phyloP scores from a whole-genome alignment of 2,888 invertebrate genomes.

The Prosapia bicincta region DNA sequence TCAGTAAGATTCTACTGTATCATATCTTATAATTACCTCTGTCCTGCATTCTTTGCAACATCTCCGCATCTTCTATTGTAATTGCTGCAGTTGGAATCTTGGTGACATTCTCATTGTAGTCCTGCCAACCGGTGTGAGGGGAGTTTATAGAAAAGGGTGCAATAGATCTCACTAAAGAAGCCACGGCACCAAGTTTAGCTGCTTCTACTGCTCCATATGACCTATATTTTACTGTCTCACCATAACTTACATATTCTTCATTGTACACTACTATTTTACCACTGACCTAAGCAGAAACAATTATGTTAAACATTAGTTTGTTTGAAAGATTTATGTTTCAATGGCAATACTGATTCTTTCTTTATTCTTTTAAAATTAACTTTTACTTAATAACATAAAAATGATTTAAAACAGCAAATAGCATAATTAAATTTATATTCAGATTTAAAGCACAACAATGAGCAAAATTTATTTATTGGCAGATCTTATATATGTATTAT shows the following conservation, averaged over 20 bases:
- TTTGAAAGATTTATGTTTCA: no score
- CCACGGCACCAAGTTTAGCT: slow-evolving; percentile 69
- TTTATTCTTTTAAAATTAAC: no score
- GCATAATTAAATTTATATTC: no score
- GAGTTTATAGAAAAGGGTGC: slow-evolving; percentile 73
- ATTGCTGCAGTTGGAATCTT: slow-evolving; percentile 73
- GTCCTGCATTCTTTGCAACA: slow-evolving; percentile 61
- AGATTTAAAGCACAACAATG: no score
- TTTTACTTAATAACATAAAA: no score
- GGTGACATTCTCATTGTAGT: slow-evolving; percentile 54
- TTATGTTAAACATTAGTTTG: no score
- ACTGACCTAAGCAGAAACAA: slow-evolving; percentile 48
- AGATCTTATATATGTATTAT: no score
- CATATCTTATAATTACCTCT: no score
- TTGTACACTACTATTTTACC: slow-evolving; percentile 79
- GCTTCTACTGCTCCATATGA: slow-evolving; percentile 63
- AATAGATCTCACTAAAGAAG: slow-evolving; percentile 68
- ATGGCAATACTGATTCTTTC: no score
- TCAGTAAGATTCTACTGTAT: no score
- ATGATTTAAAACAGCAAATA: no score
- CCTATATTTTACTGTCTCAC: slow-evolving; percentile 63
- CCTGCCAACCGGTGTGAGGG: slow-evolving; percentile 73
- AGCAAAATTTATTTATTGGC: no score
- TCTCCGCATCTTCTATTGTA: slow-evolving; percentile 72
- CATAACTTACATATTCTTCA: slow-evolving; percentile 62